phyloP scores from a whole-genome alignment of 2,113 vertebrate genomes.

The Mola mola region DNA sequence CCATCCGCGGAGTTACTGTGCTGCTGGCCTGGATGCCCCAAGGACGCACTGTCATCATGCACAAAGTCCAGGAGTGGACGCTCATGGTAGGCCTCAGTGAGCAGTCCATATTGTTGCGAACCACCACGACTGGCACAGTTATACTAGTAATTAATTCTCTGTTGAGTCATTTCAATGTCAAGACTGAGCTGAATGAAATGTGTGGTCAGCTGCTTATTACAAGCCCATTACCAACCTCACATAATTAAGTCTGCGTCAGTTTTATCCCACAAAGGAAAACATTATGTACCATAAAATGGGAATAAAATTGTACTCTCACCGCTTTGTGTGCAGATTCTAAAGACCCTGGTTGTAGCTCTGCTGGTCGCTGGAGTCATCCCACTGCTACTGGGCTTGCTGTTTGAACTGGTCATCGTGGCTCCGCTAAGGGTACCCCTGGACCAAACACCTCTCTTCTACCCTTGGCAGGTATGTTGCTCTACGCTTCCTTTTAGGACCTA shows the following conservation, averaged over 20 bases:
- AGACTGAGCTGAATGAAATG: neutral
- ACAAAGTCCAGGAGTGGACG: conserved; percentile 98
- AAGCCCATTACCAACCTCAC: neutral
- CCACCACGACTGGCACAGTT: neutral
- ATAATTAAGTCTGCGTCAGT: neutral
- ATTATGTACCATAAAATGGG: neutral
- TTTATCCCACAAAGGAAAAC: neutral
- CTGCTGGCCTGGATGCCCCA: conserved; percentile 98
- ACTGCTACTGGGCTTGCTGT: conserved; percentile 92
- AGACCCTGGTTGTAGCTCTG: conserved; percentile 93
- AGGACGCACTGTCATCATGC: conserved; percentile 93
- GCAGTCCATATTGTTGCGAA: neutral
- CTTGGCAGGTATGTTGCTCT: conserved; percentile 91
- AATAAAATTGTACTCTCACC: neutral
- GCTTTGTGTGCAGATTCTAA: conserved; percentile 87
- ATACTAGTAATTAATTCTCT: no score
- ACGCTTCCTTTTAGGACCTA: no score
- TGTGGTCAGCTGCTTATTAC: neutral
- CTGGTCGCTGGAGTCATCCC: conserved; percentile 96
- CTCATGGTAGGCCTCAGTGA: conserved; percentile 85
- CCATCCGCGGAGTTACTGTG: conserved; percentile 92
- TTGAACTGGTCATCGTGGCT: conserved; percentile 96
- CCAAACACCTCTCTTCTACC: conserved; percentile 98
- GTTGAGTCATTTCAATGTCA: no score
- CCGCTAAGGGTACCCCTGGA: conserved; percentile 95